A percentile compares a stretch with the other conserved stretches of the same genome.
Conservation (phyloP, 1,140 invertebrate species). For the Dinoponera quadriceps region DNA sequence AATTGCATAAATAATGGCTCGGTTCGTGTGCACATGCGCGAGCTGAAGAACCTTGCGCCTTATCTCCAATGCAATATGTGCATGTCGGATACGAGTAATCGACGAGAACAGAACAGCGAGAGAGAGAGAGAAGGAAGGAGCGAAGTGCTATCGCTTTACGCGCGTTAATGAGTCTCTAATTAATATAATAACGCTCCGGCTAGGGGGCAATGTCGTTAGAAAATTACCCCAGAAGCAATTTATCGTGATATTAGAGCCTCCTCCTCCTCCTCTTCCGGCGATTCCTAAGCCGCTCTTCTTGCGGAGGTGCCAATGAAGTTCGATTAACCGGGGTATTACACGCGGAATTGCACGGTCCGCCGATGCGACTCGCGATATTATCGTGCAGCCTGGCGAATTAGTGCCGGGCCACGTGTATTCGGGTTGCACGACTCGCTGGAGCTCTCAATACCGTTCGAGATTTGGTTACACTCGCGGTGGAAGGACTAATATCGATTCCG, state of each 20-base stretch:
- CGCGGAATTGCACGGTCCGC: slow-evolving; percentile 32
- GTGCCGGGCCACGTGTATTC: slow-evolving; percentile 23
- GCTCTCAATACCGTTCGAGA: not conserved
- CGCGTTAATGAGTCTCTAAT: slow-evolving; percentile 55
- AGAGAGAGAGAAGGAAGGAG: not conserved
- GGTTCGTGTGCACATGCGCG: too few relatives aligned
- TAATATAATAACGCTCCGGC: slow-evolving; percentile 55
- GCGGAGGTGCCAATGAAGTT: slow-evolving; percentile 63
- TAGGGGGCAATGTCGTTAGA: slow-evolving; percentile 35
- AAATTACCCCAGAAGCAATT: slow-evolving; percentile 62
- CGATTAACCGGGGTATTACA: slow-evolving; percentile 59
- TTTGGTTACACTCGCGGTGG: not conserved
- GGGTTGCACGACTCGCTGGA: not conserved
- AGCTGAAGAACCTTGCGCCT: not conserved
- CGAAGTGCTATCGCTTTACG: not conserved
- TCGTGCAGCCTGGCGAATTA: slow-evolving; percentile 37
- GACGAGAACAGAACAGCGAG: not conserved
- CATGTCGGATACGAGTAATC: not conserved
- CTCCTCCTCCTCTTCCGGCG: not conserved
- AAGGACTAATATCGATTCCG: not conserved
- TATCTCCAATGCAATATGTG: slow-evolving; percentile 11
- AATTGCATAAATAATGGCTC: slow-evolving; percentile 29
- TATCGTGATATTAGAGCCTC: slow-evolving; percentile 59
- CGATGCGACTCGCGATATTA: slow-evolving; percentile 15
- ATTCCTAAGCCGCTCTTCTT: slow-evolving; percentile 33